Base-by-base conservation (phyloP, 2,113 vertebrate genomes). In the Oryzias melastigma region DNA sequence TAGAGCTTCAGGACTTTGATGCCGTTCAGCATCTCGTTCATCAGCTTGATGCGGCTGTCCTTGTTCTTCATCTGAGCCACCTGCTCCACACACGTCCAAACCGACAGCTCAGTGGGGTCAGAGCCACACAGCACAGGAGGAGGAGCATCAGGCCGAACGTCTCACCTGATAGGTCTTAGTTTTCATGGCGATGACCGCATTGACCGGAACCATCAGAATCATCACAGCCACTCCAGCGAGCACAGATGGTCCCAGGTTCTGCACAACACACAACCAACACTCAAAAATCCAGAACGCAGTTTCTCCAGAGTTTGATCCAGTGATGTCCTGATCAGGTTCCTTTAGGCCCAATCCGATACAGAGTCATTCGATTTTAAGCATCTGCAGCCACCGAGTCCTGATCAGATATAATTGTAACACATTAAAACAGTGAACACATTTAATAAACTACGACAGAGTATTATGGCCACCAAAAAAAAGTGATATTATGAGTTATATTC, bases 31-130 rank as follows among this genome's bases (percentile, higher is more conserved):
- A 99, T 94, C 87, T 99, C 97, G 5, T 98, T 97, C 95, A 98
- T 98, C 84, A 99, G 92, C 87, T 98, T 99, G 45, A 98, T 98
- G 77, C 97, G 90, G 65, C 78, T 94, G 89, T 99, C 97, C 74
- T 99, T 99, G 74, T 90, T 96, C 88, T 97, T 97, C 97, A 99
- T 99, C 86, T 98, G 97, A 13, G 94, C 93, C 62, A 98, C 96
- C 97, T 99, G 52, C 48, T 19, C 35, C 12, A 22, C 58, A 68
- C 48, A 18, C 0, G 12, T 5, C 24, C 14, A 52, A 24, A 29
- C 12, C 1, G 5, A 44, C 25, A 19, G 14, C 40, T n/a, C 22
- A 10, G 27, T 10, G 1, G 20, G 12, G 1, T 5, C 58, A n/a
- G 16, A n/a, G 7, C 7, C 20, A 22, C 14, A 13, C 19, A 1